Base-by-base conservation (phyloP, 2,113 vertebrate genomes). In the Misgurnus anguillicaudatus region DNA sequence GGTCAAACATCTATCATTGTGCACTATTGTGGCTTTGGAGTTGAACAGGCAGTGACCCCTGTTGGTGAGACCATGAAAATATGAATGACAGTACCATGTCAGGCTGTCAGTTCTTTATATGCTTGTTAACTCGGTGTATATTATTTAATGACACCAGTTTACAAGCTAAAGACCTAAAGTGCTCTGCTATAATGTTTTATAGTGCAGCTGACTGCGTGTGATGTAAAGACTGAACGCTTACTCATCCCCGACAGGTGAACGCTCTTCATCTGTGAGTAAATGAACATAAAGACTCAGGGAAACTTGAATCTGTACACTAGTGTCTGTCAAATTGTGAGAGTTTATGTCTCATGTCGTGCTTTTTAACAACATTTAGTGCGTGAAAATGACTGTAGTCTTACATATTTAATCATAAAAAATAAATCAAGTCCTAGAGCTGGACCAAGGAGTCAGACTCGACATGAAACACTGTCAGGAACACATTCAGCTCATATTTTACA, bases 11-110 rank as follows among this genome's bases (percentile, higher is more conserved):
- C 24, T 31, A 31, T 2, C 24, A 31, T 31, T 31, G 24, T 31
- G 24, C 24, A 31, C 24, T 31, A 31, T 31, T 31, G 24, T 31
- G 24, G 24, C 24, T 24, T 39, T 31, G 16, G 42, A 67, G 16
- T 42, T 42, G 60, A 71, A 73, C 36, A 21, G 39, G 31, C 41
- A 67, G 65, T 81, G 77, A 76, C 82, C 84, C 83, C 84, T 76
- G 3, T 60, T 64, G 77, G 77, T 45, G 17, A 64, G 14, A 24
- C 1, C 0, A 13, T 17, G 24, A 36, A 14, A 31, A 17, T n/a
- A 2, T 47, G 16, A 68, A 10, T 39, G 55, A 53, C 53, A 21
- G 16, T 31, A 51, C 47, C 53, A 36, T 36, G 21, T 42, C 61
- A 39, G 39, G 39, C 51, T 14, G 78, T 62, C 57, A 16, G 68